A percentile compares a stretch with the other conserved stretches of the same genome.
These are phyloP conservation scores for Drosophila orosa DNA, from an alignment of 1,140 invertebrate genomes.

Conservation along the genomic window DNA sequence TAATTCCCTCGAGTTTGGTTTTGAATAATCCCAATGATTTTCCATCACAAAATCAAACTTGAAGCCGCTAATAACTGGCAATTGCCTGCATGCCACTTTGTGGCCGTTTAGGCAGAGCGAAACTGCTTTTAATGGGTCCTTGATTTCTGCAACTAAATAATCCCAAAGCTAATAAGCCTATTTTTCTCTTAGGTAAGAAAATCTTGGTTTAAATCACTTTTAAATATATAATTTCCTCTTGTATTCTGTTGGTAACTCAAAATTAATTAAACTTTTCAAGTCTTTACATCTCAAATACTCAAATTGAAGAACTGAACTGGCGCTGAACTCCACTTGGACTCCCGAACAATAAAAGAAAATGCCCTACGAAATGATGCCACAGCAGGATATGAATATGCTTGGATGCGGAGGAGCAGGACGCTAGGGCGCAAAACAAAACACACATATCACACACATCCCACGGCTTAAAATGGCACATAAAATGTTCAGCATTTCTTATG, in stretches of 20 bases:
- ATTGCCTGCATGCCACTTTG: constrained; percentile 38
- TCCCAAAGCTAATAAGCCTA: too few species aligned
- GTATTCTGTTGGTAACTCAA: not conserved
- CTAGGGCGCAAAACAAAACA: not conserved
- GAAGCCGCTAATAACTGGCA: constrained; percentile 67
- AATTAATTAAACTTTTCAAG: not conserved
- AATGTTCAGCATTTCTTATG: constrained; percentile 52
- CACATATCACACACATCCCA: constrained; percentile 25
- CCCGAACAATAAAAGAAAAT: constrained; percentile 21
- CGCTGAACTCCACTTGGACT: constrained; percentile 28
- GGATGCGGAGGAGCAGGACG: constrained; percentile 29
- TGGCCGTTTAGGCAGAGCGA: constrained; percentile 2
- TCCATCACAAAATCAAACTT: constrained; percentile 36
- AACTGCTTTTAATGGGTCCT: not conserved
- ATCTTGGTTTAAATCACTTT: not conserved
- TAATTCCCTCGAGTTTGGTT: constrained; percentile 14
- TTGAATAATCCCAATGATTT: constrained; percentile 68
- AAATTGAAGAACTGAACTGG: not conserved
- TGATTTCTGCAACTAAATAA: not conserved
- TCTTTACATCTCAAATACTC: not conserved
- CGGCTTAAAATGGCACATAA: constrained; percentile 57
- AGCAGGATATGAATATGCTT: constrained; percentile 37
- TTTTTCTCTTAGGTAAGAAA: not conserved
- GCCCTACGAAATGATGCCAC: constrained; percentile 33
- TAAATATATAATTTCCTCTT: not conserved